These are phyloP conservation scores for Scleropages formosus DNA, from an alignment of 2,797 vertebrate species.

Conservation along the genomic window DNA sequence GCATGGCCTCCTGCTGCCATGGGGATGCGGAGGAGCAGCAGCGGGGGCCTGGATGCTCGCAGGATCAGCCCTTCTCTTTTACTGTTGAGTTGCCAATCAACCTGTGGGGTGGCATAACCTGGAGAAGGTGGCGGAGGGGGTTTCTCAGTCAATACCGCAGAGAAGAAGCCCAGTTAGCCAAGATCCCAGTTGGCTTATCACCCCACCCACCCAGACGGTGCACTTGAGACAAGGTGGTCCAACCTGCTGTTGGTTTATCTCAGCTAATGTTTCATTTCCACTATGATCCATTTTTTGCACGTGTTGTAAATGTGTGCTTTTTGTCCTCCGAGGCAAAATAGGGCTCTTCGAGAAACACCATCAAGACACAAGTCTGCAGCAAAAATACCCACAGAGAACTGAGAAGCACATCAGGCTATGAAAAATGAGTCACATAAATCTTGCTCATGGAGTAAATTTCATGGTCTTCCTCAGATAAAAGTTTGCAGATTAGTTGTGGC, in stretches of 20 bases:
- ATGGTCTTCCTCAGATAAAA: too few species aligned
- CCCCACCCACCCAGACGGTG: background rate
- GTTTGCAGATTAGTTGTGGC: background rate
- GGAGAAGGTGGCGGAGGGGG: slow-evolving; percentile 27
- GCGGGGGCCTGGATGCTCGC: slow-evolving; percentile 16
- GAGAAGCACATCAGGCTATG: background rate
- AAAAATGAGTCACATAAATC: background rate
- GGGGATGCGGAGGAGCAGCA: slow-evolving; percentile 49
- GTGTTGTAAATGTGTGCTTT: background rate
- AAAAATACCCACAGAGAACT: background rate
- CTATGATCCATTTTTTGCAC: background rate
- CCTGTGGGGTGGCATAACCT: slow-evolving; percentile 77
- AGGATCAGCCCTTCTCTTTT: slow-evolving; percentile 78
- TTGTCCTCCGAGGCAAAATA: slow-evolving; percentile 9
- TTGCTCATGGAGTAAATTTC: too few species aligned
- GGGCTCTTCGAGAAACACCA: background rate
- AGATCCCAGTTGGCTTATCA: background rate
- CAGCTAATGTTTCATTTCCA: background rate
- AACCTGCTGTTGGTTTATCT: background rate
- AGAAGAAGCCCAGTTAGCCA: background rate
- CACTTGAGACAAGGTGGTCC: background rate
- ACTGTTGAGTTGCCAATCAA: slow-evolving; percentile 68
- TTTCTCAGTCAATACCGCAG: background rate
- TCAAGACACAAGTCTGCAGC: background rate
- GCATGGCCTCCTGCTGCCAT: slow-evolving; percentile 76